phyloP scores from a whole-genome alignment of 2,797 vertebrate genomes.

The Epinephelus awoara region DNA sequence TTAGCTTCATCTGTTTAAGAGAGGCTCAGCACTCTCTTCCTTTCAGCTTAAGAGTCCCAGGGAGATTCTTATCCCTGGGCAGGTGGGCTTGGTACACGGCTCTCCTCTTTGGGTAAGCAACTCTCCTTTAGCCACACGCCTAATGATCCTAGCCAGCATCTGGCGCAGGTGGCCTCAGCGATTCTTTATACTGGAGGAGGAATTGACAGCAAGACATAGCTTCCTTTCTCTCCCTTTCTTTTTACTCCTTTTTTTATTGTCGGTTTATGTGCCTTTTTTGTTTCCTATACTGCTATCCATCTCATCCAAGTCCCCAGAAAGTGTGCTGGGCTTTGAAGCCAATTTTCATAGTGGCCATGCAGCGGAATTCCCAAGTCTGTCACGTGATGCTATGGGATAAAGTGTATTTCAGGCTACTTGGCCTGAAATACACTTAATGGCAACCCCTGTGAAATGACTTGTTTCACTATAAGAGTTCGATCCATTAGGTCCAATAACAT shows the following conservation, averaged over 20 bases:
- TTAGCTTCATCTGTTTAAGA: conserved; percentile 81
- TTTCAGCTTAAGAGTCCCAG: conserved; percentile 77
- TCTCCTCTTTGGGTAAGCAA: conserved; percentile 74
- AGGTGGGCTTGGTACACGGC: conserved; percentile 67
- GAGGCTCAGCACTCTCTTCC: conserved; percentile 59
- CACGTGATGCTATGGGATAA: too few species aligned
- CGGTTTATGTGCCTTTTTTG: conserved; percentile 1
- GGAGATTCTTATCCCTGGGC: conserved; percentile 70
- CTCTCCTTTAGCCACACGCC: conserved; percentile 69
- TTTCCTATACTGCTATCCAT: background rate
- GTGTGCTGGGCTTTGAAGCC: too few species aligned
- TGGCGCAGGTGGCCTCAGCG: conserved; percentile 64
- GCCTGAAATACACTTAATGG: too few species aligned
- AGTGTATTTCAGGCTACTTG: too few species aligned
- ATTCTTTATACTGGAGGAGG: conserved; percentile 64
- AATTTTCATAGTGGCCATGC: too few species aligned
- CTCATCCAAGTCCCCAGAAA: background rate
- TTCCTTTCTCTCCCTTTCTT: conserved; percentile 14
- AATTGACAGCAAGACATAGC: conserved; percentile 54
- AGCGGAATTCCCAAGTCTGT: too few species aligned
- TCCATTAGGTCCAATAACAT: too few species aligned
- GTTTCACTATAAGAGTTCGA: too few species aligned
- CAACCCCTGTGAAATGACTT: too few species aligned
- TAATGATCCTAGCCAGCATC: conserved; percentile 79
- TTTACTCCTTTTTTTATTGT: background rate